A percentile compares a stretch with the other conserved stretches of the same genome.
Evolutionary conservation across 2,113 vertebrate genomes (phyloP).

Genomic region (Chamaea fasciata): DNA sequence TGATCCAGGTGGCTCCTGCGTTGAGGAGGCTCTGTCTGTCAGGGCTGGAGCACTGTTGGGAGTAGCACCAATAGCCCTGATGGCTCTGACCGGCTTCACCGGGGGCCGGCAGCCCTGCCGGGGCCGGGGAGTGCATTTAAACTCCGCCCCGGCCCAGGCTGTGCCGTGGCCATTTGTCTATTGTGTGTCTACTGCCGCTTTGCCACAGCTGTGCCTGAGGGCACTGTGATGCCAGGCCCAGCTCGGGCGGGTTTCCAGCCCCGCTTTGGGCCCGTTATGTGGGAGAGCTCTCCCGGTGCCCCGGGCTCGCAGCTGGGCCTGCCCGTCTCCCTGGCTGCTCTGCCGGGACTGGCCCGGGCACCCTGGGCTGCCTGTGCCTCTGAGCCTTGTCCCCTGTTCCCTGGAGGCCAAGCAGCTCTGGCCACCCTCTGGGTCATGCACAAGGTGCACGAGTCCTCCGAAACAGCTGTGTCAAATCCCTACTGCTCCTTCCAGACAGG

Average conservation of each 20-base stretch:
- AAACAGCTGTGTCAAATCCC: neutral
- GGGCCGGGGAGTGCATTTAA: accelerated
- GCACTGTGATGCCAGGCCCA: neutral
- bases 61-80: accelerated
- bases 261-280: neutral
- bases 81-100: neutral
- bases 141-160: neutral
- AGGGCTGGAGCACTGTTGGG: neutral
- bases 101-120: neutral
- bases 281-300: accelerated
- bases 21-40: neutral
- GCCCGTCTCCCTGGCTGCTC: neutral
- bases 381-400: neutral
- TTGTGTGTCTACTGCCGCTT: neutral
- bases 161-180: no score
- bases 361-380: no score
- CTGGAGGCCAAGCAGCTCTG: accelerated
- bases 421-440: accelerated
- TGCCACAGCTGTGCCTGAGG: accelerated
- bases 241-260: neutral
- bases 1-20: neutral
- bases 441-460: accelerated
- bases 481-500: accelerated
- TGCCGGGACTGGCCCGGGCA: no score
- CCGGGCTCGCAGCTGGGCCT: neutral